Conservation (phyloP, 1,140 invertebrate species). For the Euwallacea similis region DNA sequence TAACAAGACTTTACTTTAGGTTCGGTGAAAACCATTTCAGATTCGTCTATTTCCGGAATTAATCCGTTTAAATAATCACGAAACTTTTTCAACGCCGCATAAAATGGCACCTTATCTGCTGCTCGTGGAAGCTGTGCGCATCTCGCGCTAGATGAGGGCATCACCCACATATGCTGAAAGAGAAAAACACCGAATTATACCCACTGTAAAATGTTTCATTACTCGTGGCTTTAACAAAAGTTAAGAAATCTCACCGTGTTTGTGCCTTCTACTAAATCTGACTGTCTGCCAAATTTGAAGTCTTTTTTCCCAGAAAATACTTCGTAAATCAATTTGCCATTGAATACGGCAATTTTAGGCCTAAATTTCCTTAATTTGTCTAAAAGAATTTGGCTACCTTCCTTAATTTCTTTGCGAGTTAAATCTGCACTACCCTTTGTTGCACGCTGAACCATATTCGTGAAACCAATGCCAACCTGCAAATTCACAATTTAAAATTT, state of each 20-base stretch:
- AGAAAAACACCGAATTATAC: background rate
- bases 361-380: slow-evolving; percentile 91
- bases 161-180: slow-evolving; percentile 93
- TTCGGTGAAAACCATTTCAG: slow-evolving; percentile 89
- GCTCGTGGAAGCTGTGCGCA: slow-evolving; percentile 94
- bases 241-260: slow-evolving; percentile 76
- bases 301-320: slow-evolving; percentile 97
- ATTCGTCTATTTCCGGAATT: slow-evolving; percentile 84
- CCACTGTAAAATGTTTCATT: background rate
- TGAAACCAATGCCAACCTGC: slow-evolving; percentile 86
- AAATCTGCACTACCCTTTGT: slow-evolving; percentile 95
- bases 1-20: slow-evolving; percentile 67
- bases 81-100: slow-evolving; percentile 91
- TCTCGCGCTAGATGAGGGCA: slow-evolving; percentile 95
- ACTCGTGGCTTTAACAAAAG: background rate
- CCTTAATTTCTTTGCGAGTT: slow-evolving; percentile 95
- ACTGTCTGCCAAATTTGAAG: slow-evolving; percentile 94
- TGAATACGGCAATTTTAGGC: slow-evolving; percentile 97
- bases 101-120: slow-evolving; percentile 96
- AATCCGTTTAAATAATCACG: slow-evolving; percentile 91
- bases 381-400: slow-evolving; percentile 86
- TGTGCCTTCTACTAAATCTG: slow-evolving; percentile 88
- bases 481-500: slow-evolving; percentile 7
- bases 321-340: slow-evolving; percentile 97
- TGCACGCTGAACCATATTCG: slow-evolving; percentile 93